Evolutionary conservation across 2,113 vertebrate species (phyloP).

Genomic region (Thinocorus orbignyianus): DNA sequence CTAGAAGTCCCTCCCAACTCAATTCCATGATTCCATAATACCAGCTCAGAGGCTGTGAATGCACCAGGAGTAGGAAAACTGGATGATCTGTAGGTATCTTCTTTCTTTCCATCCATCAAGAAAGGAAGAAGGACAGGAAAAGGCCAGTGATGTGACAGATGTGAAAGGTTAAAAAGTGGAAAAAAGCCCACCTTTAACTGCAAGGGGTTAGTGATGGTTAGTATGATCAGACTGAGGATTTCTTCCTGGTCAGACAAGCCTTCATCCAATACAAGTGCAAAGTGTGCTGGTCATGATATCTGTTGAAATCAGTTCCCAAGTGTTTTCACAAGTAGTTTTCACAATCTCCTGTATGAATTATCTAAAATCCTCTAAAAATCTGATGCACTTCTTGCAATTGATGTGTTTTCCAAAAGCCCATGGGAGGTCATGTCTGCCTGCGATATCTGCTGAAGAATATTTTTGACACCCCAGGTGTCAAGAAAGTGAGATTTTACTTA

Average conservation of each 20-base stretch:
- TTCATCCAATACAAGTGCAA: background rate
- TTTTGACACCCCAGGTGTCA: background rate
- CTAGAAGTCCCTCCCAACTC: too few relatives aligned
- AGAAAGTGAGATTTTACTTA: background rate
- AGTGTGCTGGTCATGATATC: background rate
- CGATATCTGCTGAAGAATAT: background rate
- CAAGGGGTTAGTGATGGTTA: background rate
- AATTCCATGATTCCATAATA: background rate
- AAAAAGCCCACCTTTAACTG: background rate
- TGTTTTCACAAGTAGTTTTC: background rate
- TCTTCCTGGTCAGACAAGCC: background rate
- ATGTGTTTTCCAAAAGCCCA: background rate
- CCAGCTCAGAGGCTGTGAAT: background rate
- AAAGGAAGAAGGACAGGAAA: background rate
- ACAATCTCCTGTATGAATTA: rapidly evolving
- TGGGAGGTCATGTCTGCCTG: background rate
- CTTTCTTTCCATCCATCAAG: background rate
- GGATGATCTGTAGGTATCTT: background rate
- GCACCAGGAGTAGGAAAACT: background rate
- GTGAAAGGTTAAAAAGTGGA: background rate
- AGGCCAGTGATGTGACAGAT: background rate
- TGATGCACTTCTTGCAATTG: background rate
- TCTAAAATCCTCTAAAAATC: background rate
- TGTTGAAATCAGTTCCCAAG: background rate
- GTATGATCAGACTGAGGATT: background rate